Conservation (phyloP, 2,113 vertebrate species). For the Copsychus sechellarum region DNA sequence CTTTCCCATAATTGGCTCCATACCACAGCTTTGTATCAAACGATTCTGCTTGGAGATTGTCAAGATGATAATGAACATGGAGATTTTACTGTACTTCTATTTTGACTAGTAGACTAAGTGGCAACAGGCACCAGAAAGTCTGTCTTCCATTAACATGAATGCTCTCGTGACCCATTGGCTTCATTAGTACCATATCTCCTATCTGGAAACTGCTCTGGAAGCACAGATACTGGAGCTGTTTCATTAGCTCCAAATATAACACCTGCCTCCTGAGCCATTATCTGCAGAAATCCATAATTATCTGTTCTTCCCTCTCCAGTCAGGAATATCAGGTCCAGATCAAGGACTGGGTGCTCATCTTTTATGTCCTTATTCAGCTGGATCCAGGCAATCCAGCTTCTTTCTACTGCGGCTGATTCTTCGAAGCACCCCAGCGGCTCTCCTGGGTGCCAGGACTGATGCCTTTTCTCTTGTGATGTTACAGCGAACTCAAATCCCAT, state of each 20-base stretch:
- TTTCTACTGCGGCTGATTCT: not conserved
- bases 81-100: slow-evolving; percentile 25
- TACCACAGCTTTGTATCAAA: not conserved
- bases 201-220: slow-evolving; percentile 9
- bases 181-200: not conserved
- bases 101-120: slow-evolving; percentile 32
- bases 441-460: not conserved
- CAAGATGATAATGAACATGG: slow-evolving; percentile 1
- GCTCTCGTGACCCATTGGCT: slow-evolving; percentile 17
- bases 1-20: slow-evolving; percentile 9
- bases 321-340: not conserved
- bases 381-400: not conserved
- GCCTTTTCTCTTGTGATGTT: not conserved
- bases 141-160: not conserved
- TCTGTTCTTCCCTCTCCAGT: not conserved
- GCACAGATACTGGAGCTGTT: not conserved
- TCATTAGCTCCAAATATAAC: slow-evolving; percentile 15
- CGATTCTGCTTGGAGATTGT: not conserved
- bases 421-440: rapidly evolving
- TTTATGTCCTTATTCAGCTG: not conserved
- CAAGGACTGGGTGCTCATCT: not conserved
- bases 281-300: not conserved
- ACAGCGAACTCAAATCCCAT: not conserved
- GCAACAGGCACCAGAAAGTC: not conserved
- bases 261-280: slow-evolving; percentile 1